phyloP scores from a whole-genome alignment of 2,797 vertebrate species.

The Diplodus puntazzo region DNA sequence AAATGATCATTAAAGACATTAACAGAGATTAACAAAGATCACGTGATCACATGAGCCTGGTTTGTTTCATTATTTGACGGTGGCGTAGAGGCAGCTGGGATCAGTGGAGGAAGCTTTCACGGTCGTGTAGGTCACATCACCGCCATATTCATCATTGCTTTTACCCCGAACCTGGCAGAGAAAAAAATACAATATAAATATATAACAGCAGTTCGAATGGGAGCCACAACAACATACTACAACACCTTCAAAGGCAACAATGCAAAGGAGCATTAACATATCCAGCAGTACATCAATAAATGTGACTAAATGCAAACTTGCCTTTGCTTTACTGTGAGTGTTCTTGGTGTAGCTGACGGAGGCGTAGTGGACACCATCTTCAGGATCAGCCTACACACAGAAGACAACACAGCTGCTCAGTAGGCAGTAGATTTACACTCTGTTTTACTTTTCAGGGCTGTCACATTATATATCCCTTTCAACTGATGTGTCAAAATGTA shows the following conservation, averaged over 20 bases:
- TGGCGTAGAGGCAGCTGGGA: conserved; percentile 7
- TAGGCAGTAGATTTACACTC: not conserved
- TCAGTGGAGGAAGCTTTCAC: conserved; percentile 26
- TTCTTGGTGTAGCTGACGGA: not conserved
- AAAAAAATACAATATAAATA: not conserved
- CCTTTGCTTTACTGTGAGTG: not conserved
- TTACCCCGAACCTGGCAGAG: not conserved
- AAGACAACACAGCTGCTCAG: not conserved
- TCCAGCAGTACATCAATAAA: not conserved
- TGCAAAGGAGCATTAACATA: not conserved
- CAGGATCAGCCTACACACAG: not conserved
- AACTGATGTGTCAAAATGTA: not conserved
- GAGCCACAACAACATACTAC: fast-evolving
- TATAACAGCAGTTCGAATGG: not conserved
- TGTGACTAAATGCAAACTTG: not conserved
- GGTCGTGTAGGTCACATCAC: conserved; percentile 25
- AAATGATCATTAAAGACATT: not conserved
- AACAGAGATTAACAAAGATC: not conserved
- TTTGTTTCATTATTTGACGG: not conserved
- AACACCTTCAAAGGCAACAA: not conserved
- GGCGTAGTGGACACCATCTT: not conserved
- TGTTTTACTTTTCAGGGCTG: not conserved
- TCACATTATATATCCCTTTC: not conserved
- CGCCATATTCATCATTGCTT: not conserved
- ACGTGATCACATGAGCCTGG: not conserved